Evolutionary conservation across 2,113 vertebrate genomes (phyloP), one percentile per base, ranked within the genome.

Genomic region (Periophthalmodon schlosseri): DNA sequence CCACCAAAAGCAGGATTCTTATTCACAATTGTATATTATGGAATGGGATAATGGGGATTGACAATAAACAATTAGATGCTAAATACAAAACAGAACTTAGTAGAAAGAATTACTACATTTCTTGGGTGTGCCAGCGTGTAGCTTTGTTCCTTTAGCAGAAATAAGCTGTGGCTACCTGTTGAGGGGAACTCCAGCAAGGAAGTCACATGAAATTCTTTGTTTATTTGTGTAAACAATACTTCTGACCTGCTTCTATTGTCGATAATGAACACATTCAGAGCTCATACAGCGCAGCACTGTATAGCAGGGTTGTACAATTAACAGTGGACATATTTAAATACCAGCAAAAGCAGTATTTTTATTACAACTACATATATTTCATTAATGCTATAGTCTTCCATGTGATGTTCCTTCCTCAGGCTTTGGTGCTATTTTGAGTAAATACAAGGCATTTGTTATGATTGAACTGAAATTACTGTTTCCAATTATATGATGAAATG

Each of bases 71-170:
- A n/a, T 56, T n/a, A 9, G 2, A 57, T 61, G 13, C 12, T 3
- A 23, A 28, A 34, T 63, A 63, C 13, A 28, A 63, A 10, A 63
- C 16, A 34, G 7, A 34, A 34, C 60, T 34, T 61, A 61, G 57
- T 18, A 3, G 21, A 21, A 24, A 24, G 11, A 10, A 15, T 60
- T 24, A 63, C 18, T 6, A 28, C 57, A 28, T 63, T 63, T 63
- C 28, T 34, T 67, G 54, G 64, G 54, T 72, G 52, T 39, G 44
- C 20, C 72, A 70, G 28, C 54, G 69, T 20, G 54, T 50, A 69
- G 69, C 24, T 36, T 72, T 69, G 70, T 71, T 79, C 69, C 57
- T 79, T 49, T 79, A 21, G 36, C 54, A 67, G 57, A 68, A 74
- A 70, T 33, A 39, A 61, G 21, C 68, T 44, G 0, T 21, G n/a